Base-by-base conservation (phyloP, 2,797 vertebrate species). In the Hephaestus fuliginosus region DNA sequence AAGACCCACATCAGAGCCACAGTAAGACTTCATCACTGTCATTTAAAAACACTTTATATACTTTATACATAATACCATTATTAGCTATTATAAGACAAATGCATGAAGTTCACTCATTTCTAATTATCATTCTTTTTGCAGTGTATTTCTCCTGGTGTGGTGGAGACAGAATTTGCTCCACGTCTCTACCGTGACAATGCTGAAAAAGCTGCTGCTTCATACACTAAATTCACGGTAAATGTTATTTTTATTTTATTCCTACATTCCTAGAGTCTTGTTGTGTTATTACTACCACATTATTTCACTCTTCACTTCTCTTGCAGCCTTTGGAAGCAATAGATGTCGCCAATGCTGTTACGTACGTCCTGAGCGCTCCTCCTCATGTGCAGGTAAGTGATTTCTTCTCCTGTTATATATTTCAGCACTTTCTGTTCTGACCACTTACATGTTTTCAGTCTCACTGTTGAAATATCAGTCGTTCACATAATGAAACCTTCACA, bases 81-180 rank as follows among this genome's bases (percentile, higher is more conserved):
- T 44, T 39, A 22, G 51, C 13, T 13, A 61, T 44, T 25, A 15
- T 6, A 13, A 8, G n/a, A 48, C 55, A 36, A 43, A 15, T 13
- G 9, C 44, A 43, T 49, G 1, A 67, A 30, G 10, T 51, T 18
- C 20, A 14, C n/a, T 22, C 13, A 10, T 70, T 46, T 33, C 12
- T 63, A 48, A 80, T 44, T 0, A 20, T 57, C 1, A 1, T 28
- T 88, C 84, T 82, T 88, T 89, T 91, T 88, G 70, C 92, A 98
- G 97, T 93, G 95, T 74, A 96, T 98, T 88, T 98, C 97, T 89
- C 97, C 97, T 62, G 97, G 96, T 71, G 39, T 97, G 74, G 97
- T 98, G 89, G 95, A 97, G 90, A 97, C 97, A 0, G 95, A 95
- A 46, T 98, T 98, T 76, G 89, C 91, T 84, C 91, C 89, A 65